A percentile compares a stretch with the other conserved stretches of the same genome.
Conservation (phyloP, 2,113 vertebrate species). For the Pheucticus melanocephalus region DNA sequence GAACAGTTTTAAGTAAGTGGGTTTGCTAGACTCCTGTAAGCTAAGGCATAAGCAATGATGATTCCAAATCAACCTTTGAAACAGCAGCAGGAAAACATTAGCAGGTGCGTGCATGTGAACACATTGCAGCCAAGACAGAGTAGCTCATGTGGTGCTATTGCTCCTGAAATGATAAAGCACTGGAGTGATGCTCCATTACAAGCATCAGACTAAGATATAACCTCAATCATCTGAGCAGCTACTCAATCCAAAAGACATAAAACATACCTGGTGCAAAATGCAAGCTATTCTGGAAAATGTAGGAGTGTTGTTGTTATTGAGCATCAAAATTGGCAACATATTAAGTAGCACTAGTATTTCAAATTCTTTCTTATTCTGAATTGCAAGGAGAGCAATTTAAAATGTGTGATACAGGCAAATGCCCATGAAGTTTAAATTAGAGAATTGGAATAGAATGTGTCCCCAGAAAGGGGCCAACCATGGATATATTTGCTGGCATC, state of each 20-base stretch:
- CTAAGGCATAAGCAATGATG: background rate
- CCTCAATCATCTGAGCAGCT: background rate
- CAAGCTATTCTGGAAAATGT: background rate
- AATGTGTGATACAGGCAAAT: background rate
- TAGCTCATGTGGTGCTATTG: background rate
- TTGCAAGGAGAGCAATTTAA: background rate
- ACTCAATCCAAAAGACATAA: background rate
- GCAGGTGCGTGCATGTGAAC: background rate
- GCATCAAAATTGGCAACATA: background rate
- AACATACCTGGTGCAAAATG: background rate
- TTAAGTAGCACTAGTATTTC: background rate
- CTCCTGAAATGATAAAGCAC: background rate
- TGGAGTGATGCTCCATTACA: background rate
- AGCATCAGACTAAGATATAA: background rate
- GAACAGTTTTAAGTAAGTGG: background rate
- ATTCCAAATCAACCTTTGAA: background rate
- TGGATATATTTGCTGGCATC: background rate
- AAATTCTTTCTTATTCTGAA: background rate
- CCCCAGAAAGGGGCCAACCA: background rate
- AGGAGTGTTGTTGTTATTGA: rapidly evolving
- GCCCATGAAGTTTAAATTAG: background rate
- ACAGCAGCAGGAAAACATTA: background rate
- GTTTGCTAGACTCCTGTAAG: background rate
- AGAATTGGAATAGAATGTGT: background rate
- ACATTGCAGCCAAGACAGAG: background rate